These are phyloP conservation scores for Nomia melanderi DNA, from an alignment of 1,140 invertebrate genomes.

Conservation along the genomic window DNA sequence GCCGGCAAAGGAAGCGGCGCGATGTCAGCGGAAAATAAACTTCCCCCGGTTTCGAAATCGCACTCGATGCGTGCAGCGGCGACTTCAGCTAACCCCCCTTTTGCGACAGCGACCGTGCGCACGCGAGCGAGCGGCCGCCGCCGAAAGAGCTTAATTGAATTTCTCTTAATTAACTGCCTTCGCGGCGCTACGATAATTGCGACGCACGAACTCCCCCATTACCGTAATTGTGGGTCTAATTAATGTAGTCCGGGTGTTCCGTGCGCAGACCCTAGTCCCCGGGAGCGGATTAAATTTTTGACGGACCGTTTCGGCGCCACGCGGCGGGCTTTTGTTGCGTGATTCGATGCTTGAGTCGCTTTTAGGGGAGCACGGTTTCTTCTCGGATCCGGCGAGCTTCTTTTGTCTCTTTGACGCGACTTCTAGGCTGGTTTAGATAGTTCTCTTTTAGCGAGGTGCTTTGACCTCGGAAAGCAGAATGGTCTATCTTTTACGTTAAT, in stretches of 20 bases:
- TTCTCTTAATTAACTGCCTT: constrained; percentile 69
- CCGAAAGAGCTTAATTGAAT: constrained; percentile 69
- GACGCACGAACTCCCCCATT: constrained; percentile 66
- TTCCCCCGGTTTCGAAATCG: constrained; percentile 10
- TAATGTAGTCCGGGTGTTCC: constrained; percentile 59
- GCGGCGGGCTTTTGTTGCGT: background rate
- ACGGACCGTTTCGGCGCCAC: constrained; percentile 25
- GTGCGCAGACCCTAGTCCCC: constrained; percentile 1
- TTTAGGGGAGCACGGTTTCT: too few relatives aligned
- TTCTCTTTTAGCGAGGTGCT: too few relatives aligned
- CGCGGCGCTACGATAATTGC: constrained; percentile 64
- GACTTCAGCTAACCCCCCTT: background rate
- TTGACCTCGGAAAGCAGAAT: too few relatives aligned
- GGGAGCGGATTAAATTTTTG: constrained; percentile 58
- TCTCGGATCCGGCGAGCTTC: too few relatives aligned
- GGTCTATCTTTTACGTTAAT: too few relatives aligned
- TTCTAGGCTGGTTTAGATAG: too few relatives aligned
- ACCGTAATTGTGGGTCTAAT: constrained; percentile 68
- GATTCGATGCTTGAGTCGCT: background rate
- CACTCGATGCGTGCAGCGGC: background rate
- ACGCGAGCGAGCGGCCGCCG: background rate
- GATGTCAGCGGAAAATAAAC: background rate
- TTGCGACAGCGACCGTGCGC: too few relatives aligned
- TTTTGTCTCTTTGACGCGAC: too few relatives aligned
- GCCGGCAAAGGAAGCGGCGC: too few relatives aligned